These are phyloP conservation scores for Bubo bubo DNA, from an alignment of 2,113 vertebrate species.

Conservation along the genomic window DNA sequence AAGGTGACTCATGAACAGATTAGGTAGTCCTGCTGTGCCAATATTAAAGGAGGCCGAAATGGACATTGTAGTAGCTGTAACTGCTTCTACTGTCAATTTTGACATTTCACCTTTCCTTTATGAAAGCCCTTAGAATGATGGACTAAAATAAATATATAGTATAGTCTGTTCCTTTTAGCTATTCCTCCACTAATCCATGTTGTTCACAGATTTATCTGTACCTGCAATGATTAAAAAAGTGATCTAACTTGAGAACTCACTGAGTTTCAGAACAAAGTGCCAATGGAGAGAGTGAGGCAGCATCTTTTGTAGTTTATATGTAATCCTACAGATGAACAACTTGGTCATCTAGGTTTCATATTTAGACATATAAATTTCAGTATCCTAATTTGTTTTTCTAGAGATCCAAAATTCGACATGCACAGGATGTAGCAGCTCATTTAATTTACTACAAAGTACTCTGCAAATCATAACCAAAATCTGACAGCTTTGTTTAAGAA, in stretches of 20 bases:
- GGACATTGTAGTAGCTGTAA: background rate
- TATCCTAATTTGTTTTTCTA: constrained; percentile 39
- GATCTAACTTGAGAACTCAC: background rate
- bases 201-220: background rate
- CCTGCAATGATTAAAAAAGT: background rate
- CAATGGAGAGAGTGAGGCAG: background rate
- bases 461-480: constrained; percentile 58
- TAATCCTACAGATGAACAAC: background rate
- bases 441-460: constrained; percentile 40
- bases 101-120: background rate
- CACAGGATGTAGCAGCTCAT: background rate
- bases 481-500: constrained; percentile 48
- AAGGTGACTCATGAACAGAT: background rate
- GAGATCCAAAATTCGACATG: constrained; percentile 29
- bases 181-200: background rate
- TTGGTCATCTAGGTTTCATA: constrained; percentile 3
- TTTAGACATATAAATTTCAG: constrained; percentile 33
- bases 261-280: background rate
- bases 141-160: background rate
- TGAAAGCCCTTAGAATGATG: background rate
- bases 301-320: constrained; percentile 13
- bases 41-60: background rate
- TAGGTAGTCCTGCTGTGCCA: background rate
- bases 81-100: background rate
- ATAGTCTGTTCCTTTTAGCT: background rate